These are phyloP conservation scores for Bombus pascuorum DNA, from an alignment of 1,140 invertebrate genomes.

Conservation along the genomic window DNA sequence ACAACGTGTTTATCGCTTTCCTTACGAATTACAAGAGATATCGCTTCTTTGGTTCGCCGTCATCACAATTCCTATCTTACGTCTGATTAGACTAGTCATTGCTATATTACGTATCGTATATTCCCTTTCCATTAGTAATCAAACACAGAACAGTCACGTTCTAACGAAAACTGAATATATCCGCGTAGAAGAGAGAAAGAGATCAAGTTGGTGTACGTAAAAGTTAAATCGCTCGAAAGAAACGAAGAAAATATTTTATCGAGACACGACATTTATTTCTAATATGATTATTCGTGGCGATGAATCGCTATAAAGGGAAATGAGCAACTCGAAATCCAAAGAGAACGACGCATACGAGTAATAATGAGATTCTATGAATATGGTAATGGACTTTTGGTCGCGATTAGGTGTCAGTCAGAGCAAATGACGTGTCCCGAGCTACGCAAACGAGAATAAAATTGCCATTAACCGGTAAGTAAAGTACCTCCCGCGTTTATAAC, in stretches of 20 bases:
- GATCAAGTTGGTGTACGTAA: rapidly evolving
- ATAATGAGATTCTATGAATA: conserved; percentile 63
- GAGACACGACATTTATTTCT: not conserved
- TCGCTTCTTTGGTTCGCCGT: too few relatives aligned
- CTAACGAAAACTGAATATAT: too few relatives aligned
- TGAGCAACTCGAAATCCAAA: conserved; percentile 3
- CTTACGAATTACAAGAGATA: too few relatives aligned
- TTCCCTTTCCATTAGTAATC: too few relatives aligned
- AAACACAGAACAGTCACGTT: too few relatives aligned
- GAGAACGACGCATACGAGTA: conserved; percentile 32
- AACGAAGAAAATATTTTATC: not conserved
- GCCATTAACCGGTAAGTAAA: conserved; percentile 31
- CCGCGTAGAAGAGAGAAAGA: too few relatives aligned
- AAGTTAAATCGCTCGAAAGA: not conserved
- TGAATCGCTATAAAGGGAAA: not conserved
- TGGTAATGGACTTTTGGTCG: conserved; percentile 62
- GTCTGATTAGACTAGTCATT: too few relatives aligned
- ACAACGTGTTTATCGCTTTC: too few relatives aligned
- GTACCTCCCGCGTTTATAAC: conserved; percentile 1
- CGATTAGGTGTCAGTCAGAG: conserved; percentile 50
- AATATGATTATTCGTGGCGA: conserved; percentile 1
- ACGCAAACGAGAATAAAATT: conserved; percentile 50
- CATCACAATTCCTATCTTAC: too few relatives aligned
- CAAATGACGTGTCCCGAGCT: conserved; percentile 47
- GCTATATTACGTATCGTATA: too few relatives aligned